Conservation (phyloP, 2,888 invertebrate genomes). For the Fragum fragum region DNA sequence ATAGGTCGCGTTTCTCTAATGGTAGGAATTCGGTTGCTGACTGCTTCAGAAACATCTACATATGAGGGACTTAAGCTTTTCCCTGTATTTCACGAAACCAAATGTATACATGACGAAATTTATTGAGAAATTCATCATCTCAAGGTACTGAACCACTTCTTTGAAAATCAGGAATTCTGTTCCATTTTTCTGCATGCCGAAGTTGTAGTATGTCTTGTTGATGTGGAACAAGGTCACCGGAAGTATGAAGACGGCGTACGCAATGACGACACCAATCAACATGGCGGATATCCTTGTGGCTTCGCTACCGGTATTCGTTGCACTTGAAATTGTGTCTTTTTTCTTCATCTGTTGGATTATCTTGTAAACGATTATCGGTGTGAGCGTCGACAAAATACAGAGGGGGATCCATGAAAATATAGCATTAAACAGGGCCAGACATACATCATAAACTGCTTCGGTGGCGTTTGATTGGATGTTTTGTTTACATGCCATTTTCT, state of each 20-base stretch:
- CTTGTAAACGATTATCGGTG: conserved; percentile 52
- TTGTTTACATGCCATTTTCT: conserved; percentile 53
- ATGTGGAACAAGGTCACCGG: conserved; percentile 69
- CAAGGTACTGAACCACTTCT: conserved; percentile 68
- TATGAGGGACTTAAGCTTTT: neutral
- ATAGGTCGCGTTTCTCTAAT: too few relatives aligned
- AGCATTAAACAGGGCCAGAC: conserved; percentile 38
- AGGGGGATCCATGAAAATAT: conserved; percentile 60
- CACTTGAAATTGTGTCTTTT: neutral
- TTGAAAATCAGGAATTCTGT: conserved; percentile 43
- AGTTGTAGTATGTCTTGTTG: conserved; percentile 40
- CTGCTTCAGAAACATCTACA: neutral
- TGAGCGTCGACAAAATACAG: conserved; percentile 51
- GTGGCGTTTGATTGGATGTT: conserved; percentile 37
- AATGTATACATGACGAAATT: conserved; percentile 75
- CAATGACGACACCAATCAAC: conserved; percentile 66
- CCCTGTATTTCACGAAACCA: conserved; percentile 53
- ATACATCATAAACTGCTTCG: conserved; percentile 11
- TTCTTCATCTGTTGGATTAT: conserved; percentile 26
- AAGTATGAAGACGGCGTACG: conserved; percentile 68
- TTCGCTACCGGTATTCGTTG: neutral
- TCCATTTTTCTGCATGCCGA: conserved; percentile 54
- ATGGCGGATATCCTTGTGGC: conserved; percentile 57
- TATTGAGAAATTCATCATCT: conserved; percentile 71
- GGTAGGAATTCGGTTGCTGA: too few relatives aligned